Percentiles rank a stretch among this genome's conserved stretches.
Conservation (phyloP, 2,113 vertebrate genomes). For the Ctenodactylus gundi region DNA sequence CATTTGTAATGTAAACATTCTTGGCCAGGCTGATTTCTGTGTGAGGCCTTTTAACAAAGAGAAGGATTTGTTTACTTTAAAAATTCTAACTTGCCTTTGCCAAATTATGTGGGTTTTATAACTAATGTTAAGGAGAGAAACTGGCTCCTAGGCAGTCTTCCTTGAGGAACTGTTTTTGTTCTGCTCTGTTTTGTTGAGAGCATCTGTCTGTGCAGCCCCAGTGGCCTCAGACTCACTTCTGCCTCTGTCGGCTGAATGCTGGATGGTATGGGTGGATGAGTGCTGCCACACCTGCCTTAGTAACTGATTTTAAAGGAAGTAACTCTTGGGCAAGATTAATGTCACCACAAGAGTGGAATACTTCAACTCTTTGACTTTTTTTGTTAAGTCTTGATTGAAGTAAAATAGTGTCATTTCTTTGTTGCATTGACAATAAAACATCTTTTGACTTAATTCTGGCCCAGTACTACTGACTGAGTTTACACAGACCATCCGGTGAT, state of each 20-base stretch:
- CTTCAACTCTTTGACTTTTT: constrained; percentile 36
- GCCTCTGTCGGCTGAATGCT: neutral
- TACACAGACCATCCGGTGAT: neutral
- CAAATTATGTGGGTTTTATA: constrained; percentile 55
- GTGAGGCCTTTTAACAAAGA: constrained; percentile 57
- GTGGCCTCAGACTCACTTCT: neutral
- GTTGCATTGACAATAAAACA: neutral
- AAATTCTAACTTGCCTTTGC: constrained; percentile 59
- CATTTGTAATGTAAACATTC: constrained; percentile 68
- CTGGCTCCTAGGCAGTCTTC: constrained; percentile 35
- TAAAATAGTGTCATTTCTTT: constrained; percentile 36
- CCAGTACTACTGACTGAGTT: neutral
- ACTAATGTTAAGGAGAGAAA: constrained; percentile 53
- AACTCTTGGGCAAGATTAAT: neutral
- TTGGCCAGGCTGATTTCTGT: constrained; percentile 63
- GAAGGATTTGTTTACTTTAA: constrained; percentile 70
- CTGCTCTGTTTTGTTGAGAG: neutral
- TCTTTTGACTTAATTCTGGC: constrained; percentile 27
- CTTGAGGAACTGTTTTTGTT: constrained; percentile 27
- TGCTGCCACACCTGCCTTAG: neutral
- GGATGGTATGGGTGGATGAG: neutral
- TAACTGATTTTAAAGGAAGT: constrained; percentile 24
- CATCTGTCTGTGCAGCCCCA: neutral
- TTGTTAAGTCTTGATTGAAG: constrained; percentile 1
- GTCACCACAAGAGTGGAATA: neutral